phyloP scores from a whole-genome alignment of 2,113 vertebrate genomes.

The Proteles cristata region DNA sequence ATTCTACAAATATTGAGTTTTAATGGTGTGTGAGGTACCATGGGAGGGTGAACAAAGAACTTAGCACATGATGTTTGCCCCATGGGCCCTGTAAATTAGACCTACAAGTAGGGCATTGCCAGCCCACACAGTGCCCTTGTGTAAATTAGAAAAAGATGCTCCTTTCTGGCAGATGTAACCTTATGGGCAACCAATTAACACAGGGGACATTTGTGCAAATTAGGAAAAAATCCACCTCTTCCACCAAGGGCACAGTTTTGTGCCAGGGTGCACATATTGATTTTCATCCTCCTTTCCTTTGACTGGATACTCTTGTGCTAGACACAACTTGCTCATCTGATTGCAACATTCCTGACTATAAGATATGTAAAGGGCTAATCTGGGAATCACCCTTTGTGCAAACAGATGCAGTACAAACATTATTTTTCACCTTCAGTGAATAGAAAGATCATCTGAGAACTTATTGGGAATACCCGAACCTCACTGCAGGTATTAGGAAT shows the following conservation, averaged over 20 bases:
- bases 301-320: not conserved
- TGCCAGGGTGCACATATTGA: not conserved
- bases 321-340: not conserved
- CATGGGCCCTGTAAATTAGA: slow-evolving; percentile 52
- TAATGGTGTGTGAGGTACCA: not conserved
- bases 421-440: not conserved
- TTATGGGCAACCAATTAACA: not conserved
- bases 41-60: not conserved
- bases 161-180: not conserved
- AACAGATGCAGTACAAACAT: not conserved
- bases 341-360: not conserved
- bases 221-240: not conserved
- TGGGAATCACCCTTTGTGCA: not conserved
- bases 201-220: not conserved
- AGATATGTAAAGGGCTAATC: not conserved
- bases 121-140: not conserved
- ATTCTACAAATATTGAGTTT: slow-evolving; percentile 60
- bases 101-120: not conserved
- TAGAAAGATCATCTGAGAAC: not conserved
- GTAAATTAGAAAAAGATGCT: slow-evolving; percentile 57
- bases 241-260: not conserved
- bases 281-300: not conserved
- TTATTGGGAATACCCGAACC: not conserved
- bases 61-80: not conserved
- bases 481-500: not conserved